Evolutionary conservation across 2,797 vertebrate species (phyloP).

Genomic region (Channa striata): DNA sequence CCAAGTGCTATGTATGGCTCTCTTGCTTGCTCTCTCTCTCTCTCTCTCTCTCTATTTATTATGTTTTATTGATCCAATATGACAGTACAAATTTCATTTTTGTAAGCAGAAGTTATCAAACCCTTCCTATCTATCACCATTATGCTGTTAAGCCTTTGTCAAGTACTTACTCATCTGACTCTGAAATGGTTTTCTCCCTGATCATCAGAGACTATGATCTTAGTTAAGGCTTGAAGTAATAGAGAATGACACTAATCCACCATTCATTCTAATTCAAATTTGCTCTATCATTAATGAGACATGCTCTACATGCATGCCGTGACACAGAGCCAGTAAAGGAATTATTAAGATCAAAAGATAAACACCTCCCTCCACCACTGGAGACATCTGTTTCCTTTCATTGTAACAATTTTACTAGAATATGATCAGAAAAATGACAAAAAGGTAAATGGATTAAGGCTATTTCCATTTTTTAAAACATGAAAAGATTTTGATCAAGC

Average conservation of each 20-base stretch:
- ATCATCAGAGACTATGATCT: constrained; percentile 46
- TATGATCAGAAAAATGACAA: constrained; percentile 15
- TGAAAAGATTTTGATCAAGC: background rate
- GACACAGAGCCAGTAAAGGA: constrained; percentile 51
- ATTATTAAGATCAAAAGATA: constrained; percentile 60
- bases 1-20: constrained; percentile 13
- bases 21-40: background rate
- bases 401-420: background rate
- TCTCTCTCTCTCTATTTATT: constrained; percentile 7
- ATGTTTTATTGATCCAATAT: background rate
- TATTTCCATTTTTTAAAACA: background rate
- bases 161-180: constrained; percentile 21
- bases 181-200: constrained; percentile 25
- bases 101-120: background rate
- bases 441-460: background rate
- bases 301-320: constrained; percentile 49
- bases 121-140: constrained; percentile 2
- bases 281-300: constrained; percentile 60
- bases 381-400: constrained; percentile 35
- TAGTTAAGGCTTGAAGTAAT: constrained; percentile 46
- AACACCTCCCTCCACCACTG: constrained; percentile 39
- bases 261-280: constrained; percentile 53
- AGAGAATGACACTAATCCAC: constrained; percentile 59
- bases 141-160: constrained; percentile 26
- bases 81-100: background rate